A percentile compares a stretch with the other conserved stretches of the same genome.
Evolutionary conservation across 2,113 vertebrate genomes (phyloP).

Genomic region (Lasiurus cinereus): DNA sequence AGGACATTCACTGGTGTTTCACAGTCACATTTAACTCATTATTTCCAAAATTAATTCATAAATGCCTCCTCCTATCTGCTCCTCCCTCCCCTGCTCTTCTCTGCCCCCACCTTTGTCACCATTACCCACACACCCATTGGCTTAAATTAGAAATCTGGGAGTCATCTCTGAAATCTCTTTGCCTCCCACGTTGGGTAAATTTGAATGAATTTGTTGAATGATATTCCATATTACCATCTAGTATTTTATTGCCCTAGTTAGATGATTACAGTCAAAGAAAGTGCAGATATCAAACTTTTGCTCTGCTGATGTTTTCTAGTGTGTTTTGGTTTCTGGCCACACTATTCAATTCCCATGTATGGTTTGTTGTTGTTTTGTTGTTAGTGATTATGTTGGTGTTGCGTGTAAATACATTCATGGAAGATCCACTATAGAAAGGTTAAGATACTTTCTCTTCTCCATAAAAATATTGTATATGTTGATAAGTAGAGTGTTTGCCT

Average conservation of each 20-base stretch:
- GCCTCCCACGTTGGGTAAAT: not conserved
- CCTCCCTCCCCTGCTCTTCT: not conserved
- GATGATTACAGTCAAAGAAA: not conserved
- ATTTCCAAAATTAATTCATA: not conserved
- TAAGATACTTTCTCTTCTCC: not conserved
- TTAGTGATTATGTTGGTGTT: not conserved
- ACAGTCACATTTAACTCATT: not conserved
- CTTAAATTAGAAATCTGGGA: slow-evolving; percentile 12
- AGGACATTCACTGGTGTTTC: not conserved
- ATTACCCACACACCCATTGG: not conserved
- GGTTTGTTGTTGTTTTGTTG: not conserved
- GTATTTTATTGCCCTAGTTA: not conserved
- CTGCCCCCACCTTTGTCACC: not conserved
- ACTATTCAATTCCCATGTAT: not conserved
- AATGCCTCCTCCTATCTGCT: not conserved
- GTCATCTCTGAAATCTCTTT: slow-evolving; percentile 3
- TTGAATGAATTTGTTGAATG: slow-evolving; percentile 56
- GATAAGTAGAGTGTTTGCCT: not conserved
- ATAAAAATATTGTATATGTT: not conserved
- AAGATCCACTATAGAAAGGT: not conserved
- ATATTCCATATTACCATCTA: not conserved
- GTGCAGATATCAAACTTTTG: not conserved
- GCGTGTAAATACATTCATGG: not conserved
- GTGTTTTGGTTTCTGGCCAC: not conserved
- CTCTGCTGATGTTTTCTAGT: not conserved